phyloP scores from a whole-genome alignment of 2,888 invertebrate genomes.

The Ashinkailepas kermadecensis region DNA sequence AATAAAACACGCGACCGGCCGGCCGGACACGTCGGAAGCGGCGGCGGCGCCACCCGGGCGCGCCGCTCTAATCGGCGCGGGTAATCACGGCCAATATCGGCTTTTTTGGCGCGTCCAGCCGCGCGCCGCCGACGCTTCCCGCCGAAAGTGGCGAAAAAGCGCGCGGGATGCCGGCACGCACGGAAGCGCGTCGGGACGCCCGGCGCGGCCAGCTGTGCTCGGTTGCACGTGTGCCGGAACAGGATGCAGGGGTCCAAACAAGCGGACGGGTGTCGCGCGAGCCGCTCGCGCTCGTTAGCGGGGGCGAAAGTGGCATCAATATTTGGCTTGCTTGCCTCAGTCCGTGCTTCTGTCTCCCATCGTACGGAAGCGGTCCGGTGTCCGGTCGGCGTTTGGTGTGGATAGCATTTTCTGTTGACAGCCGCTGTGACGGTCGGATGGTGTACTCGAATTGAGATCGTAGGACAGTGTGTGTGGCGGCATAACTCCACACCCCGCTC shows the following conservation, averaged over 20 bases:
- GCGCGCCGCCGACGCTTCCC: background rate
- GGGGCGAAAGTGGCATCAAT: background rate
- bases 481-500: too few species aligned
- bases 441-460: too few species aligned
- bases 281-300: background rate
- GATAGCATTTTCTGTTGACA: too few species aligned
- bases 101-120: background rate
- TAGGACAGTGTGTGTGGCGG: too few species aligned
- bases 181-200: background rate
- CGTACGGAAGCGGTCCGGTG: too few species aligned
- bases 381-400: too few species aligned
- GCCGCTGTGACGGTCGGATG: too few species aligned
- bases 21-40: background rate
- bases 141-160: background rate
- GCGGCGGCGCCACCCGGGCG: background rate
- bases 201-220: background rate
- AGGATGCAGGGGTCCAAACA: constrained; percentile 1
- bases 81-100: constrained; percentile 14
- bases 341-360: too few species aligned
- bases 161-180: background rate
- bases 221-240: background rate
- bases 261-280: background rate
- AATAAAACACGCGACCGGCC: constrained; percentile 3
- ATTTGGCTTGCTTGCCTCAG: too few species aligned
- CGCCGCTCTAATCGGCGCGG: background rate